Conservation (phyloP, 2,888 invertebrate genomes). For the Hirtodrosophila alboralis region DNA sequence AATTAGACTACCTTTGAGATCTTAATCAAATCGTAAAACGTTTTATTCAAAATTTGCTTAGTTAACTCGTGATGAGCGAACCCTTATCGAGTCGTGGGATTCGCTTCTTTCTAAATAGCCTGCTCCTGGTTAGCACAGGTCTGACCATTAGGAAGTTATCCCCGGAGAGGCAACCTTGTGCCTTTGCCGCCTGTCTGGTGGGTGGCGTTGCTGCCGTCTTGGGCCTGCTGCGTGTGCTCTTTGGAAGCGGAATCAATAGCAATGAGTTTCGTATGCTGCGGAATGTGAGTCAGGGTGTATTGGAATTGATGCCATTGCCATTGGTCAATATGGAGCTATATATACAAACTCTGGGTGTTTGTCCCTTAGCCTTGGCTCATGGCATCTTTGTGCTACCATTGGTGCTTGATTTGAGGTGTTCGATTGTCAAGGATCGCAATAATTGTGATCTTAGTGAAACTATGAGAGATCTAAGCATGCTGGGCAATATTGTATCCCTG, state of each 20-base stretch:
- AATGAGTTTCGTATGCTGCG: slow-evolving; percentile 34
- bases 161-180: slow-evolving; percentile 56
- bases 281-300: slow-evolving; percentile 42
- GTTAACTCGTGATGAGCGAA: slow-evolving; percentile 49
- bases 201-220: slow-evolving; percentile 63
- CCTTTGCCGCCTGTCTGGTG: slow-evolving; percentile 62
- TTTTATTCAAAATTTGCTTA: slow-evolving; percentile 20
- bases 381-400: slow-evolving; percentile 70
- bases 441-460: slow-evolving; percentile 53
- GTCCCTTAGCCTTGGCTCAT: slow-evolving; percentile 62
- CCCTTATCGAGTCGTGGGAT: slow-evolving; percentile 47
- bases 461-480: slow-evolving; percentile 57
- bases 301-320: slow-evolving; percentile 71
- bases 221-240: slow-evolving; percentile 59
- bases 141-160: slow-evolving; percentile 42
- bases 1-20: too few relatives aligned
- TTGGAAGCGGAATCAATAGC: slow-evolving; percentile 25
- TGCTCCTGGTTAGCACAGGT: slow-evolving; percentile 55
- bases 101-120: slow-evolving; percentile 54
- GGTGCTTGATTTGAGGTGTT: slow-evolving; percentile 59
- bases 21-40: slow-evolving; percentile 8
- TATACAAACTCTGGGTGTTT: slow-evolving; percentile 40
- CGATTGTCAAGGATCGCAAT: slow-evolving; percentile 38
- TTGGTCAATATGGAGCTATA: slow-evolving; percentile 76
- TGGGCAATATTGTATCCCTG: slow-evolving; percentile 74